phyloP scores from a whole-genome alignment of 64 coral and sea anemone species.

The Pocillopora verrucosa region DNA sequence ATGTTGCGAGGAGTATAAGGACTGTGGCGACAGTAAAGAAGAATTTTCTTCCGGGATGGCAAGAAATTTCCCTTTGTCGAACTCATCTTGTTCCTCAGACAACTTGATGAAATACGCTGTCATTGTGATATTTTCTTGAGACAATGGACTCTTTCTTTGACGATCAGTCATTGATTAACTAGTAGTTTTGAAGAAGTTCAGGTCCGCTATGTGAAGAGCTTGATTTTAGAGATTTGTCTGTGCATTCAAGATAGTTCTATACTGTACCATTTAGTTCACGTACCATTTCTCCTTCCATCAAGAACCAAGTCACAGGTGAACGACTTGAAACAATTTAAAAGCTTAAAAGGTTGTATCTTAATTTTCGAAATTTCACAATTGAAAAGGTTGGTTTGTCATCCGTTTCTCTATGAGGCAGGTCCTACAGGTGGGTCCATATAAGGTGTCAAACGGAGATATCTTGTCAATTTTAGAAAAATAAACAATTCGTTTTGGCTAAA shows the following conservation, averaged over 20 bases:
- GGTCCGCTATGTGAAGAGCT: too few species aligned
- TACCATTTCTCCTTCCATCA: too few species aligned
- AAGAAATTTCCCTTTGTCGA: neutral
- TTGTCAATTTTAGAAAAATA: neutral
- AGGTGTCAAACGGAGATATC: neutral
- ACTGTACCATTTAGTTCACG: too few species aligned
- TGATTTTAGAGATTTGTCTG: too few species aligned
- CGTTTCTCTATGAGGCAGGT: neutral
- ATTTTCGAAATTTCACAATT: neutral
- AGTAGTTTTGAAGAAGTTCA: too few species aligned
- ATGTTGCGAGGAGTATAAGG: neutral
- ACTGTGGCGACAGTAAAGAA: neutral
- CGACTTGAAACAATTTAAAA: too few species aligned
- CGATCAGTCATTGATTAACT: too few species aligned
- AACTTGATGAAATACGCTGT: conserved; percentile 8
- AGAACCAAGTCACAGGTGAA: too few species aligned
- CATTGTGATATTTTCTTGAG: neutral
- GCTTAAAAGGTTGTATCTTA: neutral
- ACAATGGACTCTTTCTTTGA: neutral
- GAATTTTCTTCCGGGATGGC: neutral
- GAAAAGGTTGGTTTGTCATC: neutral
- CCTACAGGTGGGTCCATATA: neutral
- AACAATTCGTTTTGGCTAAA: neutral
- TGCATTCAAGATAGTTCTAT: too few species aligned
- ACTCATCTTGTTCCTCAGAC: neutral